Conservation (phyloP, 92 coral and sea anemone genomes). For the Phenganax subtilis region DNA sequence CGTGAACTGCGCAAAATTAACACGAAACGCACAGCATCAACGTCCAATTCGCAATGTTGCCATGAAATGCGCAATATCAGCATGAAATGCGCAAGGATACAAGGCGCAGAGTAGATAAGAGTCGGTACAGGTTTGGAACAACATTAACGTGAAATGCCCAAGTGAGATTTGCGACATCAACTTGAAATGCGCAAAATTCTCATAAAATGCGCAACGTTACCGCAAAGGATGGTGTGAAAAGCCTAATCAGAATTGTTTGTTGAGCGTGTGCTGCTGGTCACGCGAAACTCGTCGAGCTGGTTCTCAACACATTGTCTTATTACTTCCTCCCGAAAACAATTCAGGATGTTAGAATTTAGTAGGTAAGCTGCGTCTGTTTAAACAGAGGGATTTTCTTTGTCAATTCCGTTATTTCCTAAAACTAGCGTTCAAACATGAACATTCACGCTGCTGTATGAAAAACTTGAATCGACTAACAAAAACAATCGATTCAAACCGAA, state of each 20-base stretch:
- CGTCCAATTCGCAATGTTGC: too few relatives aligned
- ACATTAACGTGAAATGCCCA: conserved; percentile 14
- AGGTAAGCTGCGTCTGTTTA: conserved; percentile 28
- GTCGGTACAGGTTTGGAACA: neutral
- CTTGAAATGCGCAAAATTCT: too few relatives aligned
- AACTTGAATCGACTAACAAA: neutral
- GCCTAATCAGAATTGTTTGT: neutral
- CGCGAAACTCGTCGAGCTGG: neutral
- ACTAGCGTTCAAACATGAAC: neutral
- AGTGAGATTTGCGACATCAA: neutral
- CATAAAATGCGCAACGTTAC: too few relatives aligned
- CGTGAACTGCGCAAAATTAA: conserved; percentile 10
- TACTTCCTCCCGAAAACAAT: conserved; percentile 21
- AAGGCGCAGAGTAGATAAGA: too few relatives aligned
- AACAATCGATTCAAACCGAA: too few relatives aligned
- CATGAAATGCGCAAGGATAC: too few relatives aligned
- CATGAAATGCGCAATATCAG: too few relatives aligned
- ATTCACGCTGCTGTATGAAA: neutral
- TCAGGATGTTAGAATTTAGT: conserved; percentile 20
- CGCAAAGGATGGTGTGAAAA: too few relatives aligned
- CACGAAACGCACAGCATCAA: too few relatives aligned
- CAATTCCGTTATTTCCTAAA: conserved; percentile 6
- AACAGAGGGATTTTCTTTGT: neutral
- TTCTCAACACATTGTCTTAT: conserved; percentile 28
- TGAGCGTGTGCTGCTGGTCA: neutral